A percentile compares a stretch with the other conserved stretches of the same genome.
These are phyloP conservation scores for Lithophane ornitopus DNA, from an alignment of 2,888 invertebrate species.

Conservation along the genomic window DNA sequence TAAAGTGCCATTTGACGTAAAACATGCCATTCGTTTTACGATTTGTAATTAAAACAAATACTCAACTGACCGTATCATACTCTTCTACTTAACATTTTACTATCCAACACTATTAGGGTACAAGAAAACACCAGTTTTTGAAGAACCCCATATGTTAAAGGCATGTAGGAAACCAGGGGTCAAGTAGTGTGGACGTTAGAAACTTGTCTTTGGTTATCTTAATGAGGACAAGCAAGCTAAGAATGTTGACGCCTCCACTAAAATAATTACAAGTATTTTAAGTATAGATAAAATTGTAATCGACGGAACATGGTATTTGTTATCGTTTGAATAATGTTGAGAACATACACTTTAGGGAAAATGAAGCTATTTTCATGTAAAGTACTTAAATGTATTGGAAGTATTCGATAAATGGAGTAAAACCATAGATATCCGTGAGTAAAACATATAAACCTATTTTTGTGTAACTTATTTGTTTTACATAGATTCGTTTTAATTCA, in stretches of 20 bases:
- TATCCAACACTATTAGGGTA: conserved; percentile 64
- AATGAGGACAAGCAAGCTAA: conserved; percentile 64
- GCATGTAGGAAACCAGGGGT: conserved; percentile 9
- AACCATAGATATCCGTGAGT: too few relatives aligned
- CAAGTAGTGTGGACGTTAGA: conserved; percentile 36
- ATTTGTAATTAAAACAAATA: conserved; percentile 64
- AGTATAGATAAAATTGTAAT: conserved; percentile 56
- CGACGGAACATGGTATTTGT: conserved; percentile 27
- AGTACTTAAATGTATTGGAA: background rate
- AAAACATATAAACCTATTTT: too few relatives aligned
- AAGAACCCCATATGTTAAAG: conserved; percentile 25
- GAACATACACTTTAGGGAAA: conserved; percentile 17
- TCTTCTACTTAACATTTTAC: conserved; percentile 69
- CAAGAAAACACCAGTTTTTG: conserved; percentile 19
- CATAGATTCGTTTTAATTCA: background rate
- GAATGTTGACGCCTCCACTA: conserved; percentile 68
- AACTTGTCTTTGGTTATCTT: conserved; percentile 63
- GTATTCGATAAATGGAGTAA: background rate
- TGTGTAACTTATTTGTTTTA: background rate
- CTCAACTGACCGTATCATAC: conserved; percentile 59
- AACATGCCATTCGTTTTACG: conserved; percentile 58
- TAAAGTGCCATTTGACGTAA: conserved; percentile 18
- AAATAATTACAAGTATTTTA: conserved; percentile 68
- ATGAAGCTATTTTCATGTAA: conserved; percentile 49
- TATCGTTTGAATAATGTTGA: conserved; percentile 27